phyloP scores from a whole-genome alignment of 2,113 vertebrate species.

The Lophotis ruficrista region DNA sequence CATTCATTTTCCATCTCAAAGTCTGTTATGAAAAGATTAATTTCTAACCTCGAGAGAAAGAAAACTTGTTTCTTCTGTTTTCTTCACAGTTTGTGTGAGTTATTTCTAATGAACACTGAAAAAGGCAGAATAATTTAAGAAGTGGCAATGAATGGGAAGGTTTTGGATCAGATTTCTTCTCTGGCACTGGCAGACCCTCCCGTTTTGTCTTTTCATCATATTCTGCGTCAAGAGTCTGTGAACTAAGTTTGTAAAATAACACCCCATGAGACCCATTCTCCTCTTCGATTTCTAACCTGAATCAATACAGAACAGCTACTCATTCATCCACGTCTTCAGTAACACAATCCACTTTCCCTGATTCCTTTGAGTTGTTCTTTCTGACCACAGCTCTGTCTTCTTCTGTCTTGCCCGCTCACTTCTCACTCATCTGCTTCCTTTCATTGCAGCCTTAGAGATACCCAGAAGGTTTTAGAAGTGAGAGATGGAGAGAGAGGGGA shows the following conservation, averaged over 20 bases:
- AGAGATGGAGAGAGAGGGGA: not conserved
- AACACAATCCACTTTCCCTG: not conserved
- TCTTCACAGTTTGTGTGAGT: not conserved
- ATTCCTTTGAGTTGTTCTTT: not conserved
- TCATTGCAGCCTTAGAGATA: not conserved
- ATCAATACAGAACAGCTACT: not conserved
- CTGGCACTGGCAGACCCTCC: not conserved
- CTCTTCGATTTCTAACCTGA: not conserved
- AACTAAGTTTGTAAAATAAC: not conserved
- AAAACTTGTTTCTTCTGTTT: not conserved
- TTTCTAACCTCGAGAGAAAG: constrained; percentile 17
- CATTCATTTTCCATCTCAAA: constrained; percentile 34
- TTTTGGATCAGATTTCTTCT: not conserved
- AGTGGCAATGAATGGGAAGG: not conserved
- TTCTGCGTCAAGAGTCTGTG: not conserved
- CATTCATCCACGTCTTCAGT: not conserved
- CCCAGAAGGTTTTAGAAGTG: not conserved
- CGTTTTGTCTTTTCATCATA: not conserved
- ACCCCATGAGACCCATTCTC: not conserved
- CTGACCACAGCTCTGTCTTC: not conserved
- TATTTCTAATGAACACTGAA: not conserved
- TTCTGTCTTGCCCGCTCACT: not conserved
- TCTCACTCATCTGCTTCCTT: not conserved
- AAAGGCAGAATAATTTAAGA: not conserved
- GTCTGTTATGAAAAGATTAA: not conserved